These are phyloP conservation scores for Meleagris gallopavo DNA, from an alignment of 2,113 vertebrate species.

Conservation along the genomic window DNA sequence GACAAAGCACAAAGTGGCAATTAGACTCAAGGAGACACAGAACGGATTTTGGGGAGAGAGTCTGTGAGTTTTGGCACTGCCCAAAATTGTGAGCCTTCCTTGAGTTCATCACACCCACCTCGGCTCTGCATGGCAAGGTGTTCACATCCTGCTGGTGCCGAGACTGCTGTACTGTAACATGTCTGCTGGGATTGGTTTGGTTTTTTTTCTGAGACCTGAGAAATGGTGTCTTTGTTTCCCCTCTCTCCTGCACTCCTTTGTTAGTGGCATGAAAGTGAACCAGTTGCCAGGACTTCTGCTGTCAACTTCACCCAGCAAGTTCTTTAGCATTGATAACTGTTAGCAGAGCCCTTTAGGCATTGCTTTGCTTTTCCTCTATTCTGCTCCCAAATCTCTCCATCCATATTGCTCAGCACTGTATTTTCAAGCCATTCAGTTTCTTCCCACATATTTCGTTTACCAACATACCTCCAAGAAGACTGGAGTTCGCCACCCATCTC, in stretches of 20 bases:
- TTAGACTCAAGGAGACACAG: not conserved
- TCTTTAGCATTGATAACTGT: not conserved
- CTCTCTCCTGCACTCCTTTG: not conserved
- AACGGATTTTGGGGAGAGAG: not conserved
- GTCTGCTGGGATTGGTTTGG: not conserved
- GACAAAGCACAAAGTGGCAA: not conserved
- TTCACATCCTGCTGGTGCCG: not conserved
- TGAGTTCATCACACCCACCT: not conserved
- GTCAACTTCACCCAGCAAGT: not conserved
- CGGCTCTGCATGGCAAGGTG: not conserved
- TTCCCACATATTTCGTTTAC: not conserved
- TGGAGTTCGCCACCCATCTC: not conserved
- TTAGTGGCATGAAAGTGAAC: slow-evolving; percentile 12
- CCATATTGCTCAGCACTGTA: not conserved
- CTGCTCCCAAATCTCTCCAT: not conserved
- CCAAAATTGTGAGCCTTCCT: not conserved
- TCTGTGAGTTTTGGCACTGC: not conserved
- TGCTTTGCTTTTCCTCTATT: not conserved
- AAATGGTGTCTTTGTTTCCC: not conserved
- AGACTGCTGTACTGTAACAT: not conserved
- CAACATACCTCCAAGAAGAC: not conserved
- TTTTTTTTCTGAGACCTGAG: not conserved
- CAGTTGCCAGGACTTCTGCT: slow-evolving; percentile 15
- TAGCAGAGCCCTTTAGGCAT: not conserved
- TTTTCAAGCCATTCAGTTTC: not conserved